Evolutionary conservation across 2,797 vertebrate species (phyloP), one percentile per base, ranked within the genome.

Genomic region (Hafferia zeledoni): DNA sequence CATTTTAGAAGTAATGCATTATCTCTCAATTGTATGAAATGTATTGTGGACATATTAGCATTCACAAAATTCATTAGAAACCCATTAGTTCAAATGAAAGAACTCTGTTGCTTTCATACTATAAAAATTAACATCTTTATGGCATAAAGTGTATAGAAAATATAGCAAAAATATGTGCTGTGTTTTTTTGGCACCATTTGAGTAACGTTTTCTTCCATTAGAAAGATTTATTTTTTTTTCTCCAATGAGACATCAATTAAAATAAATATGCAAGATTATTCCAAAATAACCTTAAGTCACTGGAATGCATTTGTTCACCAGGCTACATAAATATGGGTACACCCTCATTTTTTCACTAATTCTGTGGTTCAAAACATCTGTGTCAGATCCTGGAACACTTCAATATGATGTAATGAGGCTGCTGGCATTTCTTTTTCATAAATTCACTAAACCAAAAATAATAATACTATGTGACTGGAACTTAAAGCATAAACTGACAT

Each of bases 211-310:
- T 94, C 63, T 41, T 74, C n/a, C 46, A 28, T 59, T 71, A 83
- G 70, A 53, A 90, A 79, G 44, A 60, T 63, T 87, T 39, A 5
- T 10, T 89, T 74, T 95, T 37, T 89, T 95, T 90, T n/a, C n/a
- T n/a, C n/a, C 86, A 89, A 65, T 23, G 43, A 84, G 55, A 85
- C 63, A 22, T 81, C 78, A 95, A 83, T 72, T 81, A 74, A 88
- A 75, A 89, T 24, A 84, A 93, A 87, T 30, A 74, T 6, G 10
- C 49, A 78, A 82, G 56, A 50, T 47, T 69, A 17, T 85, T 79
- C 44, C 92, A 92, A 96, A 96, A 90, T 92, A 89, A 83, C 47
- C 87, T 96, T 97, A 86, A 95, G 91, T 89, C 87, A 79, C 88
- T 91, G 95, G 83, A 94, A 88, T 78, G 47, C 12, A 49, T 87